Percentiles rank a stretch among this genome's conserved stretches.
These are phyloP conservation scores for Anoplopoma fimbria DNA, from an alignment of 2,113 vertebrate species.

Conservation along the genomic window DNA sequence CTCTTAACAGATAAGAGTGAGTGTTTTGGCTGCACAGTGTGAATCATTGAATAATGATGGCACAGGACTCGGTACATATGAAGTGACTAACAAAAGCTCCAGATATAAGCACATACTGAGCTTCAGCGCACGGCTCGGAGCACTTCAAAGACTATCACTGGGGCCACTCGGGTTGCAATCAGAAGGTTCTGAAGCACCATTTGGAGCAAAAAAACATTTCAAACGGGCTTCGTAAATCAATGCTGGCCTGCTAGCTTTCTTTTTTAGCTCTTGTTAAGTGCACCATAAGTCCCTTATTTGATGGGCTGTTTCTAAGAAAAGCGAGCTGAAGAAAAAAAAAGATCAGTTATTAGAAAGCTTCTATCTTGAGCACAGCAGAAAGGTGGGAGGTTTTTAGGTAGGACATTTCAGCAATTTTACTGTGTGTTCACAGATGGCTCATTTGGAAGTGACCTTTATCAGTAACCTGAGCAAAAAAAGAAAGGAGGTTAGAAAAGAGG, in stretches of 20 bases:
- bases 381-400: conserved; percentile 2
- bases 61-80: conserved; percentile 68
- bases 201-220: conserved; percentile 58
- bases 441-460: conserved; percentile 14
- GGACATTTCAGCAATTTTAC: neutral
- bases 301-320: conserved; percentile 46
- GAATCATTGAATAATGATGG: conserved; percentile 78
- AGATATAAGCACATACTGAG: conserved; percentile 69
- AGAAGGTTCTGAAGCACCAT: conserved; percentile 66
- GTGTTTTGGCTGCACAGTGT: conserved; percentile 77
- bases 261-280: conserved; percentile 67
- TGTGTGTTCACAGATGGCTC: neutral
- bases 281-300: conserved; percentile 49
- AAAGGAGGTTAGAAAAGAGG: neutral
- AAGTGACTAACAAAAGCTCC: conserved; percentile 75
- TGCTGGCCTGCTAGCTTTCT: conserved; percentile 59
- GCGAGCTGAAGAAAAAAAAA: conserved; percentile 36
- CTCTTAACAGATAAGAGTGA: conserved; percentile 74
- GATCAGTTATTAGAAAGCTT: conserved; percentile 31
- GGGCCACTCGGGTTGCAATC: conserved; percentile 68
- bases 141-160: conserved; percentile 72
- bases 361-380: conserved; percentile 25
- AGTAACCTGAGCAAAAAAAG: neutral
- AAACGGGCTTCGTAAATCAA: conserved; percentile 65
- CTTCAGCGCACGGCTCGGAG: conserved; percentile 46